Percentiles rank a stretch among this genome's conserved stretches.
These are phyloP conservation scores for Chrysolina americana DNA, from an alignment of 2,888 invertebrate genomes.

Conservation along the genomic window DNA sequence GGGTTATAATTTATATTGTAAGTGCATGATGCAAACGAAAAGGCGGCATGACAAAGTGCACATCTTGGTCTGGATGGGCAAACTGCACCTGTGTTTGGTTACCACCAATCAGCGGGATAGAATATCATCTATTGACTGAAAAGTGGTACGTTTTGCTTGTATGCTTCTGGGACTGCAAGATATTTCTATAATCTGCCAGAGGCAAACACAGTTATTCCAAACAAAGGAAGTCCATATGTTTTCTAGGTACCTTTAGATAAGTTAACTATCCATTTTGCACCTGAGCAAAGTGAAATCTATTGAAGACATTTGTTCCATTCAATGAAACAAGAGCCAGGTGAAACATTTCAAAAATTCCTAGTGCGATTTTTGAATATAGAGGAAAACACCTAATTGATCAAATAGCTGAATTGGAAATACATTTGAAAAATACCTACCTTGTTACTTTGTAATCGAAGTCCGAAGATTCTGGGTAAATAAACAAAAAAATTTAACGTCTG, in stretches of 20 bases:
- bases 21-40: too few relatives aligned
- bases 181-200: constrained; percentile 52
- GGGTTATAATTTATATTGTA: too few relatives aligned
- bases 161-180: constrained; percentile 49
- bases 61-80: too few relatives aligned
- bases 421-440: too few relatives aligned
- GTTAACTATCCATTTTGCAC: constrained; percentile 53
- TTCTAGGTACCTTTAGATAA: constrained; percentile 43
- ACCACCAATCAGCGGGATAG: constrained; percentile 46
- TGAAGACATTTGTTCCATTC: constrained; percentile 58
- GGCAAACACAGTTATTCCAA: constrained; percentile 24
- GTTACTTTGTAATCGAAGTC: too few relatives aligned
- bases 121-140: too few relatives aligned
- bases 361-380: constrained; percentile 43
- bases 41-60: too few relatives aligned
- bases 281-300: constrained; percentile 52
- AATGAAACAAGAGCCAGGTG: constrained; percentile 31
- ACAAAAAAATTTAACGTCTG: neutral
- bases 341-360: constrained; percentile 61
- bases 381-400: constrained; percentile 56
- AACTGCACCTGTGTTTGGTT: too few relatives aligned
- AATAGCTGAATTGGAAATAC: too few relatives aligned
- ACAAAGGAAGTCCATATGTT: constrained; percentile 5
- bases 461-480: neutral
- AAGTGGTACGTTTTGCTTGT: too few relatives aligned